A percentile compares a stretch with the other conserved stretches of the same genome.
Evolutionary conservation across 2,888 invertebrate genomes (phyloP).

Genomic region (Nephrocerus scutellatus): DNA sequence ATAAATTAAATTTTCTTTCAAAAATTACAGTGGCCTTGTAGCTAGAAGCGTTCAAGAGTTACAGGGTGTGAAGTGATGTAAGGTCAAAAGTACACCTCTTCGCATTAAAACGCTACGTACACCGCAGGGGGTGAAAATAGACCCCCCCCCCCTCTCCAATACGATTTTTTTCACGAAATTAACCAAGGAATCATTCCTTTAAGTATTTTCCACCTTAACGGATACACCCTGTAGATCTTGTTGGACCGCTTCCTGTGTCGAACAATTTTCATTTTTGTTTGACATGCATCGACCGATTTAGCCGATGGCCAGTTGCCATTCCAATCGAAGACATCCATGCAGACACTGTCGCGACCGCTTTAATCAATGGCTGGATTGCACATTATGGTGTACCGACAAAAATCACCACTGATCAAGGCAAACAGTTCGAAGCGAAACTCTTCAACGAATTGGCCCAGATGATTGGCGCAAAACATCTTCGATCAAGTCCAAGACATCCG

Average conservation of each 20-base stretch:
- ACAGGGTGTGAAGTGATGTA: too few relatives aligned
- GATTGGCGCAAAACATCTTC: conserved; percentile 5
- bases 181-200: too few relatives aligned
- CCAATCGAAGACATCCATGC: background rate
- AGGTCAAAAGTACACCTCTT: too few relatives aligned
- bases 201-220: too few relatives aligned
- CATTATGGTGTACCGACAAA: conserved; percentile 15
- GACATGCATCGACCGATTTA: conserved; percentile 8
- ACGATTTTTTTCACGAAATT: too few relatives aligned
- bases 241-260: conserved; percentile 1
- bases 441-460: conserved; percentile 9
- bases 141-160: too few relatives aligned
- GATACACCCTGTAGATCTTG: conserved; percentile 4
- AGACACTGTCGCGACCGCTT: background rate
- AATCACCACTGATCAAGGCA: conserved; percentile 18
- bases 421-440: conserved; percentile 15
- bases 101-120: too few relatives aligned
- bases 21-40: too few relatives aligned
- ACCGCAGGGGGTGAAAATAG: too few relatives aligned
- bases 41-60: too few relatives aligned
- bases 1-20: too few relatives aligned
- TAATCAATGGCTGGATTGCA: conserved; percentile 12
- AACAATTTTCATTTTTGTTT: conserved; percentile 1
- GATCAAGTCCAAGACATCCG: conserved; percentile 11
- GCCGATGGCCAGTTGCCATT: conserved; percentile 6